A percentile compares a stretch with the other conserved stretches of the same genome.
Conservation (phyloP, 2,113 vertebrate genomes). For the Laterallus jamaicensis region DNA sequence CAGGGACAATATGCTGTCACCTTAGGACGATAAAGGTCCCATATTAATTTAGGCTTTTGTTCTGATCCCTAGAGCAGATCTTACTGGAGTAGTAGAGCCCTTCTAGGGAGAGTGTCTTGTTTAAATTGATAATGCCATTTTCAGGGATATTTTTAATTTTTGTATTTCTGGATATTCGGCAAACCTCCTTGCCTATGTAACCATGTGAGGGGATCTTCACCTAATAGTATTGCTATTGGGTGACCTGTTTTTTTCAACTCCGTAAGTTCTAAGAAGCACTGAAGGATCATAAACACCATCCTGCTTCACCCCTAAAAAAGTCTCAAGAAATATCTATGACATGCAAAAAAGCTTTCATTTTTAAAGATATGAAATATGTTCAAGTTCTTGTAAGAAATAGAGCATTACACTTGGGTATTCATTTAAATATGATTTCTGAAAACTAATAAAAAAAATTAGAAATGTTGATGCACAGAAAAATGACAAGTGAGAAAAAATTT, state of each 20-base stretch:
- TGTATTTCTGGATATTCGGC: background rate
- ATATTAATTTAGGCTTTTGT: background rate
- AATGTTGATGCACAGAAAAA: slow-evolving; percentile 42
- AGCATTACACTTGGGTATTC: slow-evolving; percentile 26
- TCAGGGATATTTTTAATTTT: background rate
- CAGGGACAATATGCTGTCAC: background rate
- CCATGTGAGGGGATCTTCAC: background rate
- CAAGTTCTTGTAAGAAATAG: background rate
- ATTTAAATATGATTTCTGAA: slow-evolving; percentile 46
- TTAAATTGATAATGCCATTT: background rate
- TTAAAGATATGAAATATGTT: background rate
- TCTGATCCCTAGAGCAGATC: background rate
- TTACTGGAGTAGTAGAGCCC: background rate
- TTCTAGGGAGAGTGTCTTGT: background rate
- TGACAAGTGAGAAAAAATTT: slow-evolving; percentile 24
- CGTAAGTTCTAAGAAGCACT: background rate
- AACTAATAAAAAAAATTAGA: slow-evolving; percentile 49
- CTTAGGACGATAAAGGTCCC: background rate
- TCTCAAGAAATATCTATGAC: background rate
- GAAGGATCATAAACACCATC: background rate
- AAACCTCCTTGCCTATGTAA: background rate
- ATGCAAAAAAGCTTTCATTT: background rate
- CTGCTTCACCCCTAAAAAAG: background rate
- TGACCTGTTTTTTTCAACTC: background rate
- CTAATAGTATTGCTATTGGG: background rate